Evolutionary conservation across 2,888 invertebrate species (phyloP).

Genomic region (Trissoscelio sp.): DNA sequence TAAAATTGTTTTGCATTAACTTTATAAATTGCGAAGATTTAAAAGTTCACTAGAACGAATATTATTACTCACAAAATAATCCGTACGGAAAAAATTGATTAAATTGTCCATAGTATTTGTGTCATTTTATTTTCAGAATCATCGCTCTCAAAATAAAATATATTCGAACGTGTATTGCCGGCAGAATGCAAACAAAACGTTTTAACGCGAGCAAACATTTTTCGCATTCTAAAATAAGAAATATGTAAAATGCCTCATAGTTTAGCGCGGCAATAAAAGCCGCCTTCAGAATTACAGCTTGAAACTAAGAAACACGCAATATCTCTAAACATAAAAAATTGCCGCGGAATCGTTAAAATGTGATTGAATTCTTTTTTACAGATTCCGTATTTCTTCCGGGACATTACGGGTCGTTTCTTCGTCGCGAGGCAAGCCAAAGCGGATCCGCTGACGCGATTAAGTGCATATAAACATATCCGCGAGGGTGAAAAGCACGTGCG

Average conservation of each 20-base stretch:
- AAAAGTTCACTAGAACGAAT: too few species aligned
- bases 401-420: conserved; percentile 35
- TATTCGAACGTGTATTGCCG: background rate
- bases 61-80: too few species aligned
- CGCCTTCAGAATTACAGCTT: conserved; percentile 24
- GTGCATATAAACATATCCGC: conserved; percentile 52
- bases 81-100: too few species aligned
- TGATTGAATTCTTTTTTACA: conserved; percentile 53
- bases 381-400: conserved; percentile 20
- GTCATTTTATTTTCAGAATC: background rate
- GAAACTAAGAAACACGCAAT: conserved; percentile 44
- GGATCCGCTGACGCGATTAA: conserved; percentile 54
- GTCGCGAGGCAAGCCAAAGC: conserved; percentile 19
- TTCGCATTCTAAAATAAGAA: conserved; percentile 29
- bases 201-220: conserved; percentile 11
- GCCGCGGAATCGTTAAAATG: conserved; percentile 37
- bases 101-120: too few species aligned
- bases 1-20: too few species aligned
- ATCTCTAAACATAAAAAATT: conserved; percentile 44
- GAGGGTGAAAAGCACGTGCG: conserved; percentile 36
- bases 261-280: conserved; percentile 41
- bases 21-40: too few species aligned
- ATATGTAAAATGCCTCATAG: conserved; percentile 29
- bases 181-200: conserved; percentile 22
- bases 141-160: background rate